A percentile compares a stretch with the other conserved stretches of the same genome.
These are phyloP conservation scores for Hemibagrus guttatus DNA, from an alignment of 2,797 vertebrate species.

Conservation along the genomic window DNA sequence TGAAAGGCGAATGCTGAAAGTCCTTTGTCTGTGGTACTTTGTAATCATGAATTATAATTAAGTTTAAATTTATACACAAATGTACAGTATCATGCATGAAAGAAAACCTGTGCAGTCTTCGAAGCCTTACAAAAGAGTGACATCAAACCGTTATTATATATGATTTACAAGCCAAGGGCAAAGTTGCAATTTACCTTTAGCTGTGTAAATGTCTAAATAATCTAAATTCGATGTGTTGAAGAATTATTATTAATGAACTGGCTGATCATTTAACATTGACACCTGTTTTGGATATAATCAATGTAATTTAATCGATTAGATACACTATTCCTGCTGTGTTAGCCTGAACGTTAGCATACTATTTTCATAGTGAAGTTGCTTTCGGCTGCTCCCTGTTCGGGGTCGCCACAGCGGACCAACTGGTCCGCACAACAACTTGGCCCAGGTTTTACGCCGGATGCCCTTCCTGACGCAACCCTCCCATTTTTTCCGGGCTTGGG, in stretches of 20 bases:
- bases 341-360: neutral
- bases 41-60: neutral
- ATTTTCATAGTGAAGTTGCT: neutral
- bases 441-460: too few species aligned
- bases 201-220: neutral
- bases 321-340: neutral
- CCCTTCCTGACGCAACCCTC: too few species aligned
- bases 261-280: neutral
- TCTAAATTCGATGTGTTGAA: neutral
- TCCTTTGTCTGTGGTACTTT: neutral
- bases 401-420: too few species aligned
- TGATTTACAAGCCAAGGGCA: neutral
- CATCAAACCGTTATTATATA: neutral
- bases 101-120: neutral
- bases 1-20: neutral
- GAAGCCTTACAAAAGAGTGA: neutral
- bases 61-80: neutral
- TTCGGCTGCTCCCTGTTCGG: too few species aligned
- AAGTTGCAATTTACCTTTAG: neutral
- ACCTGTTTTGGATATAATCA: neutral
- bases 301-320: neutral
- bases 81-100: neutral
- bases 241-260: neutral
- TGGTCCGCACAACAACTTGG: too few species aligned
- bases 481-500: too few species aligned